Evolutionary conservation across 2,797 vertebrate genomes (phyloP).

Genomic region (Sebastes steindachneri): DNA sequence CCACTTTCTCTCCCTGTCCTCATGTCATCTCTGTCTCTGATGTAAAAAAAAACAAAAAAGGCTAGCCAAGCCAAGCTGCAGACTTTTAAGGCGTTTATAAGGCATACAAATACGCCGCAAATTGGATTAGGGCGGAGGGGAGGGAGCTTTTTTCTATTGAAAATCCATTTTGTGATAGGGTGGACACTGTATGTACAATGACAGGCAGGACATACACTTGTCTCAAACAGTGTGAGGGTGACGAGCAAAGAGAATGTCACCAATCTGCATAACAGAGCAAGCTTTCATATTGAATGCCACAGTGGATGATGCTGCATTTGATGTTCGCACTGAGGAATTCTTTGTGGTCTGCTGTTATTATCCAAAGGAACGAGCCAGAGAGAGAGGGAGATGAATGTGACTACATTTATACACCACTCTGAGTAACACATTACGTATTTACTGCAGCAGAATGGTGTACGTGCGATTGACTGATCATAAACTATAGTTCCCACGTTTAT

Average conservation of each 20-base stretch:
- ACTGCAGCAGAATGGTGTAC: background rate
- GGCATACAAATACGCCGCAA: slow-evolving; percentile 69
- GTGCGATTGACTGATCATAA: background rate
- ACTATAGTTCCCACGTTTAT: background rate
- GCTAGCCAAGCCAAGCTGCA: slow-evolving; percentile 58
- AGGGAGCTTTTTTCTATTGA: slow-evolving; percentile 56
- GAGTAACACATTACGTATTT: background rate
- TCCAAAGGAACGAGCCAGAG: slow-evolving; percentile 12
- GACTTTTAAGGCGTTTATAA: slow-evolving; percentile 70
- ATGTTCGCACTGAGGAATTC: slow-evolving; percentile 36
- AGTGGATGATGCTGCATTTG: slow-evolving; percentile 47
- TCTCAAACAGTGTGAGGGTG: slow-evolving; percentile 48
- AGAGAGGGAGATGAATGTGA: background rate
- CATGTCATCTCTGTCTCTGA: slow-evolving; percentile 55
- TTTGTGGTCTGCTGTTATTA: slow-evolving; percentile 28
- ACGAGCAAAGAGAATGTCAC: slow-evolving; percentile 38
- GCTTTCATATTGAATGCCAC: slow-evolving; percentile 38
- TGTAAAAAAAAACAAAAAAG: slow-evolving; percentile 14
- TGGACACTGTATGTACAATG: slow-evolving; percentile 63
- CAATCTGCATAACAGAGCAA: slow-evolving; percentile 37
- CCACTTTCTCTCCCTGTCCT: slow-evolving; percentile 53
- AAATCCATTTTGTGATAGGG: slow-evolving; percentile 62
- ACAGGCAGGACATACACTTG: slow-evolving; percentile 57
- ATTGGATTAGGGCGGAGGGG: slow-evolving; percentile 67
- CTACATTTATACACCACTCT: background rate